Conservation (phyloP, 2,888 invertebrate genomes). For the Himalopsyche anomala region DNA sequence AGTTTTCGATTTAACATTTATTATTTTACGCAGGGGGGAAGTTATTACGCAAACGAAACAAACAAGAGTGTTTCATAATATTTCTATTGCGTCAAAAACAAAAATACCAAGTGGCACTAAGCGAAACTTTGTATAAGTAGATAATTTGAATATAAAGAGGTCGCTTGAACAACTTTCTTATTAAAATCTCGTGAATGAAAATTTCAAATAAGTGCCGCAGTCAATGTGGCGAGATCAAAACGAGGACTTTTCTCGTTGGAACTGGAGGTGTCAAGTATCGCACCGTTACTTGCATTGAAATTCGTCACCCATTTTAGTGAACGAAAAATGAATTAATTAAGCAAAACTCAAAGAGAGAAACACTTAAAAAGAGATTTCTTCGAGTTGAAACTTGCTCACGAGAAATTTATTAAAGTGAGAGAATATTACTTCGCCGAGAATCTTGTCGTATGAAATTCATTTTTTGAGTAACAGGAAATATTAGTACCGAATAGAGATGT, state of each 20-base stretch:
- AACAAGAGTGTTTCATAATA: too few relatives aligned
- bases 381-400: neutral
- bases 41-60: too few relatives aligned
- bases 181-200: neutral
- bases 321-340: conserved; percentile 7
- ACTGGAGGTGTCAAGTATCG: neutral
- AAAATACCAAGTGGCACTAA: too few relatives aligned
- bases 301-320: neutral
- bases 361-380: conserved; percentile 23
- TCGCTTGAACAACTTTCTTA: neutral
- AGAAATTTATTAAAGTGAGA: neutral
- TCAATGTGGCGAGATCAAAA: neutral
- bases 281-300: neutral
- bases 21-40: too few relatives aligned
- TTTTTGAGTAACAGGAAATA: neutral
- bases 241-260: neutral
- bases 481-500: neutral
- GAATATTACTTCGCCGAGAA: neutral
- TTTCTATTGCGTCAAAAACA: too few relatives aligned
- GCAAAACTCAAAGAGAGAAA: neutral
- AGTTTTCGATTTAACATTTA: too few relatives aligned
- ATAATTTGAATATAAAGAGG: neutral
- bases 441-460: neutral
- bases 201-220: conserved; percentile 6
- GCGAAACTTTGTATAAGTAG: too few relatives aligned